phyloP scores from a whole-genome alignment of 2,888 invertebrate genomes.

The Priocnemis perturbator region DNA sequence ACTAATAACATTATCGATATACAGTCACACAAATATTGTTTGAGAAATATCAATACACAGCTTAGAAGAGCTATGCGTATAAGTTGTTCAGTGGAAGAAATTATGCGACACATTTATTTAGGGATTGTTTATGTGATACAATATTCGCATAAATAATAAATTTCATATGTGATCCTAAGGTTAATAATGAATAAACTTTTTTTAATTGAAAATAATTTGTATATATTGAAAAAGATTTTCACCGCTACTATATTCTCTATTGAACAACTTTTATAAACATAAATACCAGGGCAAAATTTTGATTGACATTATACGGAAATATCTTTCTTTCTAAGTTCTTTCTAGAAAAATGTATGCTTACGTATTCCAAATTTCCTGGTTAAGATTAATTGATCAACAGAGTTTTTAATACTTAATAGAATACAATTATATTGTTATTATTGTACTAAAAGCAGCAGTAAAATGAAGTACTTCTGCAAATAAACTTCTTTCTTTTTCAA shows the following conservation, averaged over 20 bases:
- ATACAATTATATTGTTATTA: constrained; percentile 21
- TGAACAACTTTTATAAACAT: constrained; percentile 37
- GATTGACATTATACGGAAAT: constrained; percentile 6
- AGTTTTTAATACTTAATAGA: constrained; percentile 33
- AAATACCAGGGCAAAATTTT: constrained; percentile 25
- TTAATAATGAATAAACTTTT: constrained; percentile 11
- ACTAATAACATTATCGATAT: constrained; percentile 13
- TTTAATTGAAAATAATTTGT: constrained; percentile 9
- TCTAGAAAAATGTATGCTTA: constrained; percentile 30
- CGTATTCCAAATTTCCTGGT: constrained; percentile 44
- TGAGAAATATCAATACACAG: constrained; percentile 24
- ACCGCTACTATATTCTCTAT: constrained; percentile 18
- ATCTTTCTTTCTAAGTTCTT: constrained; percentile 12
- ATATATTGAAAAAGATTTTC: constrained; percentile 17
- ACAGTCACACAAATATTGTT: constrained; percentile 31
- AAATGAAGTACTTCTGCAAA: constrained; percentile 42
- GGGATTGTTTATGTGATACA: background rate
- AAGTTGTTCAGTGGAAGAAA: constrained; percentile 41
- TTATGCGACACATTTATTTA: constrained; percentile 1
- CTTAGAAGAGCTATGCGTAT: constrained; percentile 32
- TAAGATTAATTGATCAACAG: constrained; percentile 25
- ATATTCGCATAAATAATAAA: too few relatives aligned
- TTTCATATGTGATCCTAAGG: background rate
- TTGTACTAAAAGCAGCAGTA: constrained; percentile 37
- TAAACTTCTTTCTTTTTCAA: constrained; percentile 22